Evolutionary conservation across 2,797 vertebrate species (phyloP).

Genomic region (Periparus ater): DNA sequence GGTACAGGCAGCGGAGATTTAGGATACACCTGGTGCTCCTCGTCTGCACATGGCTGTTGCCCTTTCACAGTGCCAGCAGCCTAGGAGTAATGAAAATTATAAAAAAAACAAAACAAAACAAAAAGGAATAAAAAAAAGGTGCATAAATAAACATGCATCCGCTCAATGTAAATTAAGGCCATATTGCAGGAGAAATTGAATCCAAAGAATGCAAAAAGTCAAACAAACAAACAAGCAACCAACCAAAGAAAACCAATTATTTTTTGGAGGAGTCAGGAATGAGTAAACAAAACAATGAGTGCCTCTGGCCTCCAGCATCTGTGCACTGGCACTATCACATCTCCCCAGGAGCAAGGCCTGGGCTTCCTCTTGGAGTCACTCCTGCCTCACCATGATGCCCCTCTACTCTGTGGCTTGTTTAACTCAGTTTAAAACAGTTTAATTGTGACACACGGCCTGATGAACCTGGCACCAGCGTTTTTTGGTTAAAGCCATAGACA

Average conservation of each 20-base stretch:
- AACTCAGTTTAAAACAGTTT: conserved; percentile 38
- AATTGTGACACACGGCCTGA: not conserved
- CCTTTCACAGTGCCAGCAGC: not conserved
- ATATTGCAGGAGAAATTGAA: conserved; percentile 25
- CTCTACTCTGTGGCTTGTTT: not conserved
- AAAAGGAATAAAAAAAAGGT: not conserved
- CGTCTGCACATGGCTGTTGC: fast-evolving
- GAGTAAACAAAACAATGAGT: conserved; percentile 17
- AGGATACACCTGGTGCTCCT: not conserved
- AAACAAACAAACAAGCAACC: conserved; percentile 3
- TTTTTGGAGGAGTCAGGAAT: conserved; percentile 11
- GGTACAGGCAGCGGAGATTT: not conserved
- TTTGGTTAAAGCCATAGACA: not conserved
- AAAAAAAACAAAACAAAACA: not conserved
- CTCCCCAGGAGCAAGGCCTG: not conserved
- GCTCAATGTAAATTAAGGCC: conserved; percentile 6
- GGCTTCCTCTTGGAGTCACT: not conserved
- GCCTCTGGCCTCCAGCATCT: not conserved
- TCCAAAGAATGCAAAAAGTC: conserved; percentile 28
- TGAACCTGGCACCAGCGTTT: not conserved
- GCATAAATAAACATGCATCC: not conserved
- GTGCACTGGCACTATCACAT: not conserved
- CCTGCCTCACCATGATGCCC: not conserved
- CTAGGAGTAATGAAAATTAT: not conserved
- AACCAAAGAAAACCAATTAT: conserved; percentile 30